Evolutionary conservation across 2,888 invertebrate species (phyloP), one percentile per base, ranked within the genome.

Genomic region (Drosophila siamana): DNA sequence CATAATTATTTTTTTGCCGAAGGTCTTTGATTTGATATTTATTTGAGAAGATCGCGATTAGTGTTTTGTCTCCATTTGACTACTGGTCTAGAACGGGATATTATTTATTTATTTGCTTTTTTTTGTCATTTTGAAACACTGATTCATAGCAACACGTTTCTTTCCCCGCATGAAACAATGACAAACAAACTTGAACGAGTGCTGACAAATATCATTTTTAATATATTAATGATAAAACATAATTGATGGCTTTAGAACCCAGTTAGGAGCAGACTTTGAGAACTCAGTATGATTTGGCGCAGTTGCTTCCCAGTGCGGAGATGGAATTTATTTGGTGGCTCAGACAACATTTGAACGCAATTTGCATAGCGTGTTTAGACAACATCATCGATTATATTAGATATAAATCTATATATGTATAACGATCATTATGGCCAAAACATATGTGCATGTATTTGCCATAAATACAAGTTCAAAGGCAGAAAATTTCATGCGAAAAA

Each of bases 311-410:
- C 16, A 15, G 55, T 38, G 22, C 16, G 19, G n/a, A n/a, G n/a
- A n/a, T 51, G 36, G 28, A 59, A 51, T 19, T 52, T 46, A 46
- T 59, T 38, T 60, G 67, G 52, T 33, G 16, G 47, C 47, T 61
- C 24, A 52, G 11, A 52, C 52, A 19, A 54, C 33, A 52, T 50
- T 52, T 56, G 59, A 33, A 43, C 61, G 43, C 56, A 16, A 82
- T 82, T 84, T 73, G 82, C 85, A 82, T 84, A 82, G 72, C 82
- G 43, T 64, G 82, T 84, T 84, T 78, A 50, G 46, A 68, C 56
- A 62, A 33, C 59, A 66, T 72, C 59, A 52, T 70, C 36, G 69
- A 66, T 71, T 61, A 60, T 44, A 71, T 69, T 44, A 47, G 54
- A 55, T 51, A 61, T 60, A 68, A 54, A 38, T 52, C 40, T 55